These are phyloP conservation scores for Ameiurus melas DNA, from an alignment of 2,113 vertebrate genomes.

Conservation along the genomic window DNA sequence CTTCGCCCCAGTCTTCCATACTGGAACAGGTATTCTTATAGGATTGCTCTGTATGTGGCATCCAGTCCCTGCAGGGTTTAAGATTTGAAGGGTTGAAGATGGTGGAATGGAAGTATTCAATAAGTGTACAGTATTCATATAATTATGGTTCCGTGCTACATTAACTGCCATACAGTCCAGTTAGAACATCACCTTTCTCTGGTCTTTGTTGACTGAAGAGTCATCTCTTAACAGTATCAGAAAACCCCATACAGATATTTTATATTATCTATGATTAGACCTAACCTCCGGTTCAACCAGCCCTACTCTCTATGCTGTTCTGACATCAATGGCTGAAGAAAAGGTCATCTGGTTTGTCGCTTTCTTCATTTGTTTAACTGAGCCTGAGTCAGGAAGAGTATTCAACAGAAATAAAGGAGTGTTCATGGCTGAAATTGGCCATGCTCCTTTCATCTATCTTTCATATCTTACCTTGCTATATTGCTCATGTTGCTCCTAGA, in stretches of 20 bases:
- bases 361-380: conserved; percentile 37
- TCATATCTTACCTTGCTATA: neutral
- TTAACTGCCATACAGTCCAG: neutral
- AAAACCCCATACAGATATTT: neutral
- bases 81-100: neutral
- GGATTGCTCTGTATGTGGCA: neutral
- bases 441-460: neutral
- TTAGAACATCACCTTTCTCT: neutral
- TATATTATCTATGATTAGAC: neutral
- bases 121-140: neutral
- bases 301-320: neutral
- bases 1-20: neutral
- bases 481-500: conserved; percentile 45
- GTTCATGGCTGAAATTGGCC: neutral
- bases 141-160: neutral
- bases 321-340: neutral
- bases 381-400: conserved; percentile 30
- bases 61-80: too few relatives aligned
- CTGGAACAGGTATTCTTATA: neutral
- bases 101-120: neutral
- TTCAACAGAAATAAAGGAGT: conserved; percentile 36
- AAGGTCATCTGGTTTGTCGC: conserved; percentile 20
- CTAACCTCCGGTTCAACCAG: neutral
- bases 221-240: neutral
- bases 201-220: neutral